Evolutionary conservation across 1,140 invertebrate genomes (phyloP), one percentile per base, ranked within the genome.

Genomic region (Drosophila bipectinata): DNA sequence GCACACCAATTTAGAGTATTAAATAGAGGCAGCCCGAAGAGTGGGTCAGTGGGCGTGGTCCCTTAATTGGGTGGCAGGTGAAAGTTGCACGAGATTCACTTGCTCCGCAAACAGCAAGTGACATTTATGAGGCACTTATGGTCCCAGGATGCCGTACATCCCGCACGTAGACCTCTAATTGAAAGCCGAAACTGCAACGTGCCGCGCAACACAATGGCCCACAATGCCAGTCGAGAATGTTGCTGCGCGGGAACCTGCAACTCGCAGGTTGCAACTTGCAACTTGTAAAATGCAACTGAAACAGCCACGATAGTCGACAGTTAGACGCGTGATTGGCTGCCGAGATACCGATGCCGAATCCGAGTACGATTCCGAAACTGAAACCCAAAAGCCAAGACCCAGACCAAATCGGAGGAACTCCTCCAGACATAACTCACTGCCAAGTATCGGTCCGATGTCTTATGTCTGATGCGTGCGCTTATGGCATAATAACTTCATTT

Each of bases 401-500:
- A 14, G 49, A 32, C 49, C 14, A 57, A 63, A 71, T 77, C 62
- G 72, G 5, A 56, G 59, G 74, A 78, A 81, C 82, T 87, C 76
- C 79, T 55, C 52, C 72, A 75, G 64, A 87, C 82, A 85, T 87
- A 85, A 81, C 82, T 85, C 82, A 85, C 82, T 87, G 45, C 37
- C 63, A 62, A 66, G 39, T 39, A 48, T 68, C 59, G 48, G 48
- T 44, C 41, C 41, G 41, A 44, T 44, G 41, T 60, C 77, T 82
- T 77, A 83, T 90, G 87, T 60, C 77, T 82, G 79, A 87, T 90
- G 87, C 79, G 87, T 90, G 87, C 87, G 81, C 77, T 90, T 90
- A 90, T 90, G 87, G 87, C 85, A 90, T 90, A 90, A 90, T 90
- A 90, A 90, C 87, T 90, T 90, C 87, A 90, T 90, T 90, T 90